phyloP scores from a whole-genome alignment of 2,888 invertebrate genomes.

The Octonoba sinensis region DNA sequence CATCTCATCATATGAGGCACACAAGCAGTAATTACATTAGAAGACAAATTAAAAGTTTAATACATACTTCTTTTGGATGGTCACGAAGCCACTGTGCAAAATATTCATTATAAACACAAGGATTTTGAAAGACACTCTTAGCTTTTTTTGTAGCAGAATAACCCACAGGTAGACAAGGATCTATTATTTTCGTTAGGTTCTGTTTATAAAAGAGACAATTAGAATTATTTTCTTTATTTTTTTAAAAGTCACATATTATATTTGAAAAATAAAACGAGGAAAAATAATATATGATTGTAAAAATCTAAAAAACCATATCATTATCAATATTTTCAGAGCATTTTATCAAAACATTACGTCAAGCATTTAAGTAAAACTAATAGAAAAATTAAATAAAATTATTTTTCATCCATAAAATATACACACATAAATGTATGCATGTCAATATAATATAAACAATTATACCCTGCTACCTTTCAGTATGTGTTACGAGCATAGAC shows the following conservation, averaged over 20 bases:
- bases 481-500: no score
- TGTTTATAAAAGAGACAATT: slow-evolving; percentile 3
- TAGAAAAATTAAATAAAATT: no score
- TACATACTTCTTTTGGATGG: slow-evolving; percentile 24
- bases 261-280: no score
- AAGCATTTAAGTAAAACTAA: not conserved
- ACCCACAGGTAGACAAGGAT: slow-evolving; percentile 69
- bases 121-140: slow-evolving; percentile 15
- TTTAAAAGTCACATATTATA: no score
- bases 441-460: no score
- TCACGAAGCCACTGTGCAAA: slow-evolving; percentile 21
- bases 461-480: no score
- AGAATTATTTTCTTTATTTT: not conserved
- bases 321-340: no score
- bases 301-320: no score
- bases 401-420: no score
- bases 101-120: slow-evolving; percentile 32
- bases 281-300: no score
- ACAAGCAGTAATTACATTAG: not conserved
- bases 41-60: not conserved
- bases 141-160: slow-evolving; percentile 11
- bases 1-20: not conserved
- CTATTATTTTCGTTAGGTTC: slow-evolving; percentile 3
- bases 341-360: no score
- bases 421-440: no score